Percentiles rank a stretch among this genome's conserved stretches.
Evolutionary conservation across 2,113 vertebrate species (phyloP).

Genomic region (Microtus montanus): DNA sequence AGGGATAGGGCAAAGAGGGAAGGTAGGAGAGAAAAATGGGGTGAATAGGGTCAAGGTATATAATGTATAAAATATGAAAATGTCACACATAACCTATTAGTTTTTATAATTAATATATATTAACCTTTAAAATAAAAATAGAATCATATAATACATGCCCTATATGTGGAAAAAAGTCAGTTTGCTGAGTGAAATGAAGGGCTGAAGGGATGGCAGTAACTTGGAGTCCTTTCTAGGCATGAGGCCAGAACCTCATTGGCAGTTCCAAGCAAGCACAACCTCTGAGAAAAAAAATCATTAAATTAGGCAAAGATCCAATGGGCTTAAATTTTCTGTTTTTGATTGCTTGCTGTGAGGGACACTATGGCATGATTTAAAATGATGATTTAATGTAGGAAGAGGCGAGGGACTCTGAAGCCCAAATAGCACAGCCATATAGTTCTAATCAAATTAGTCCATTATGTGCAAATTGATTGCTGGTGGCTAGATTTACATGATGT

Average conservation of each 20-base stretch:
- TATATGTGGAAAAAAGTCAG: neutral
- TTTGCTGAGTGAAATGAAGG: neutral
- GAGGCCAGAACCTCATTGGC: constrained; percentile 49
- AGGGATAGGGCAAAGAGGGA: neutral
- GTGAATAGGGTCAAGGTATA: neutral
- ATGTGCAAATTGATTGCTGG: constrained; percentile 66
- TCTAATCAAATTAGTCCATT: constrained; percentile 75
- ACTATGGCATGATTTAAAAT: constrained; percentile 62
- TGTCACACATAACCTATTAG: neutral
- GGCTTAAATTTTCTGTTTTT: constrained; percentile 75
- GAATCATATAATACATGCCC: neutral
- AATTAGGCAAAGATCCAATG: constrained; percentile 71
- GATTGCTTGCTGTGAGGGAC: constrained; percentile 56
- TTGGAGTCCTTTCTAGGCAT: constrained; percentile 64
- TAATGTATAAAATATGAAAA: neutral
- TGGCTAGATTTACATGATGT: constrained; percentile 68
- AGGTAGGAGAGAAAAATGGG: neutral
- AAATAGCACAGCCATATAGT: constrained; percentile 38
- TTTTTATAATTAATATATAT: neutral
- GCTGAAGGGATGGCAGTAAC: neutral
- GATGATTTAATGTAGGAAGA: constrained; percentile 55
- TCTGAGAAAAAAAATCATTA: constrained; percentile 68
- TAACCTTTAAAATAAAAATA: neutral
- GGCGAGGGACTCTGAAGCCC: constrained; percentile 63
- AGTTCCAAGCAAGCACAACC: constrained; percentile 19